Conservation (phyloP, 2,113 vertebrate species). For the human region GRCh38 chr4:84867001-84867500, state of each 20-base stretch:
- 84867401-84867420: neutral
- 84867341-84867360: neutral
- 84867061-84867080: slow-evolving; percentile 5
- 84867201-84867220: neutral
- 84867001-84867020: neutral
- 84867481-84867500: slow-evolving; percentile 21
- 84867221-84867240: slow-evolving; percentile 26
- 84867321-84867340: neutral
- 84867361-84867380: neutral
- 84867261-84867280: neutral
- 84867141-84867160: neutral
- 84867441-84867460: slow-evolving; percentile 17
- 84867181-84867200: neutral
- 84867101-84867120: neutral
- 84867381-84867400: neutral
- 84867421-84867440: slow-evolving; percentile 53
- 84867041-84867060: neutral
- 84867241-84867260: neutral
- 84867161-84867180: neutral
- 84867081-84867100: neutral
- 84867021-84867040: neutral
- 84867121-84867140: neutral
- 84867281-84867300: neutral
- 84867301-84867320: neutral
- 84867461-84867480: slow-evolving; percentile 22